Evolutionary conservation across 1,140 invertebrate genomes (phyloP).

Genomic region (Drosophila watanabei): DNA sequence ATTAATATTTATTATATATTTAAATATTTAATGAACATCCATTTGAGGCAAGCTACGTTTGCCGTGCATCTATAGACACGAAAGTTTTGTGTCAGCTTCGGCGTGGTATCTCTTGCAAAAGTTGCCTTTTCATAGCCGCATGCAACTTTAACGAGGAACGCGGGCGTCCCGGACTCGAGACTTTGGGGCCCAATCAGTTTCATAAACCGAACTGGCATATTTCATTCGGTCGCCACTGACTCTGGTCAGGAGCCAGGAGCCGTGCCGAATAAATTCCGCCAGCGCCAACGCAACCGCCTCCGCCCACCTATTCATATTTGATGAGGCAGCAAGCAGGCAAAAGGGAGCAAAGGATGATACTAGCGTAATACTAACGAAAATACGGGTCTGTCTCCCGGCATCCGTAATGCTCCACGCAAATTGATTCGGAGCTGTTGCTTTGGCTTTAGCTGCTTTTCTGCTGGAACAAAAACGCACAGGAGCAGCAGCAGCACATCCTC

Average conservation of each 20-base stretch:
- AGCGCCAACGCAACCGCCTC: not conserved
- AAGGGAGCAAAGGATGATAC: conserved; percentile 18
- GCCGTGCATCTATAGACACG: not conserved
- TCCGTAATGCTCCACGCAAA: conserved; percentile 22
- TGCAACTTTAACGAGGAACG: conserved; percentile 33
- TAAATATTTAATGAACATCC: not conserved
- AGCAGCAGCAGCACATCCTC: not conserved
- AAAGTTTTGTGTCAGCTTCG: conserved; percentile 7
- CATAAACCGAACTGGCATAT: conserved; percentile 68
- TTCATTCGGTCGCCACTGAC: conserved; percentile 35
- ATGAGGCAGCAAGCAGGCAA: conserved; percentile 38
- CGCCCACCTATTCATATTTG: conserved; percentile 60
- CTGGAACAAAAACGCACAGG: conserved; percentile 22
- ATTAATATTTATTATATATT: not conserved
- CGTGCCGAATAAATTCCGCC: conserved; percentile 53
- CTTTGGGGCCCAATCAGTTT: conserved; percentile 56
- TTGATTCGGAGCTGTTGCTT: conserved; percentile 35
- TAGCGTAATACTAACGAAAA: conserved; percentile 47
- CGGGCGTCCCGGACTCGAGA: not conserved
- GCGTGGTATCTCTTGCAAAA: conserved; percentile 7
- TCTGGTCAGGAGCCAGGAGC: conserved; percentile 5
- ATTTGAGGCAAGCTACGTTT: not conserved
- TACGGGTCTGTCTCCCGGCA: conserved; percentile 23
- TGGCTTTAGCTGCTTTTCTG: conserved; percentile 2
- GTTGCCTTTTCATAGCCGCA: conserved; percentile 12